Base-by-base conservation (phyloP, 1,140 invertebrate genomes). In the Scaptodrosophila lebanonensis region DNA sequence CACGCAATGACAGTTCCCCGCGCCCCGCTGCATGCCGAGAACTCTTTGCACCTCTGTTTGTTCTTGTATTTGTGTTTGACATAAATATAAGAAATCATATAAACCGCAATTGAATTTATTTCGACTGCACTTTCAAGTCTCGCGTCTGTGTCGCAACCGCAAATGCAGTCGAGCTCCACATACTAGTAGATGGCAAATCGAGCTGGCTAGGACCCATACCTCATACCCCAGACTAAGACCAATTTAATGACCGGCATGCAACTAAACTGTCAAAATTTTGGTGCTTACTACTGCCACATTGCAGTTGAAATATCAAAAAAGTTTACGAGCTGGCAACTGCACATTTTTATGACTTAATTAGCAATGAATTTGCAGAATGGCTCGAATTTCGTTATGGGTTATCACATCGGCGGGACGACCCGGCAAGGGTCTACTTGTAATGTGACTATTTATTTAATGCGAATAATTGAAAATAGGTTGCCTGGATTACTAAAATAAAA, bases 101-200 rank as follows among this genome's bases (percentile, higher is more conserved):
- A 82, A 75, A 82, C 71, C 75, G 75, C 75, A 79, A 79, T 82
- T 82, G 75, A 79, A 79, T 79, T 75, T 75, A 66, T 72, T 73
- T 73, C 73, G 59, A 68, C 56, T 82, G 75, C 65, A 66, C 39
- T 66, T 60, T 11, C 42, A 57, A 50, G n/a, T n/a, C 38, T 27
- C 9, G 58, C 50, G 36, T 50, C 44, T 56, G 43, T 49, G n/a
- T 18, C 39, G 25, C 38, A 52, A 79, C 72, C 72, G 60, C 69
- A 79, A 79, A 58, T 44, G 56, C 51, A 61, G 42, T 40, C 38
- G 20, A 25, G 12, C 13, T 13, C 8, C 7, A 2, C 29, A 39
- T 12, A 40, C 16, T 18, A 11, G 3, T 33, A 9, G 32, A 8
- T 33, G 3, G 32, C 22, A 25, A 25, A 25, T 8, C 8, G 8